These are phyloP conservation scores for Sterrhoptilus dennistouni DNA, from an alignment of 2,113 vertebrate species.

Conservation along the genomic window DNA sequence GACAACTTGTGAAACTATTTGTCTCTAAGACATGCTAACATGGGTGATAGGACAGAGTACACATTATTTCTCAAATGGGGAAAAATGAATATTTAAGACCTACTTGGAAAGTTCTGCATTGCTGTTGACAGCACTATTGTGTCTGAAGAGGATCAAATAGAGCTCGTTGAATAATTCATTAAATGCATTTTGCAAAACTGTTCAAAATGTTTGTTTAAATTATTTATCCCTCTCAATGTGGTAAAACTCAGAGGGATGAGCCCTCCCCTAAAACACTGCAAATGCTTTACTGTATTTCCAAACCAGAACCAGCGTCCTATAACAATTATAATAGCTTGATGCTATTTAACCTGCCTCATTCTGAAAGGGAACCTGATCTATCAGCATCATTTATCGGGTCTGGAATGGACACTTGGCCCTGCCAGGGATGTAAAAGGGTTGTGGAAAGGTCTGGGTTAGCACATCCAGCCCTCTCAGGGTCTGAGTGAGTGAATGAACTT, in stretches of 20 bases:
- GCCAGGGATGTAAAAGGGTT: background rate
- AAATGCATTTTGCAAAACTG: constrained; percentile 52
- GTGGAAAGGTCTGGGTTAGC: background rate
- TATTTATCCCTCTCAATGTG: constrained; percentile 43
- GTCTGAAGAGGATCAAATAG: constrained; percentile 56
- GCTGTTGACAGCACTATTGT: constrained; percentile 61
- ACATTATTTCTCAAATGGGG: constrained; percentile 38
- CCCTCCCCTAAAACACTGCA: background rate
- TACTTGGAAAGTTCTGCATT: constrained; percentile 45
- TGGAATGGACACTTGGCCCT: background rate
- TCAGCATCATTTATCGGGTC: background rate
- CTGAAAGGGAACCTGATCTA: background rate
- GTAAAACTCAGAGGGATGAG: background rate
- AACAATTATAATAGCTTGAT: background rate
- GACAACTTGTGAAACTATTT: constrained; percentile 64
- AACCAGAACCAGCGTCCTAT: background rate
- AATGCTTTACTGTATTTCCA: background rate
- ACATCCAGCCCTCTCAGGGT: background rate
- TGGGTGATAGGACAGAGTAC: constrained; percentile 42
- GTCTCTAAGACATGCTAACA: constrained; percentile 42
- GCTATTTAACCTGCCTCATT: background rate
- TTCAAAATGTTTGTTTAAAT: constrained; percentile 66
- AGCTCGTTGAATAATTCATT: constrained; percentile 62
- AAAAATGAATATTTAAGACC: constrained; percentile 57
- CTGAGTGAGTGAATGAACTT: background rate